Evolutionary conservation across 1,140 invertebrate species (phyloP), one percentile per base, ranked within the genome.

Genomic region (Scaptomyza graminum): DNA sequence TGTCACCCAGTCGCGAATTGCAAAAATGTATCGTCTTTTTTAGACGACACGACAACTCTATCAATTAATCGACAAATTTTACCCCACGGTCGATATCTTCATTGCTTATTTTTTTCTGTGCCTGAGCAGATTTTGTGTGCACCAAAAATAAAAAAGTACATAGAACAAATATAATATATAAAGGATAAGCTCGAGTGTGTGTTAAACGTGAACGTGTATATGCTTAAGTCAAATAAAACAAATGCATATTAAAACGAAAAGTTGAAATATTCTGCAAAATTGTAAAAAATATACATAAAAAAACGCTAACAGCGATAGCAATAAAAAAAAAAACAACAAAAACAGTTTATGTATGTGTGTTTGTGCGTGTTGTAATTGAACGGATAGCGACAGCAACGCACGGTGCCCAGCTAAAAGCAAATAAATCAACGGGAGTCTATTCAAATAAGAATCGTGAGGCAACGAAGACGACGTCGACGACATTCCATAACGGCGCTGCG

Each of bases 241-340:
- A 57, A 22, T 2, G 51, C 41, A 52, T 15, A 47, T 12, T 68
- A 64, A 70, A 67, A 62, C 44, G 49, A 56, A 46, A 44, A 55
- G 62, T 69, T 71, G 18, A 49, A 61, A 63, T 50, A 69, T 60
- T 60, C 69, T 55, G 61, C 52, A 60, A 66, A 55, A 65, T n/a
- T n/a, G n/a, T n/a, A n/a, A 82, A 75, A 76, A 76, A 74, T 75
- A 78, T 66, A 82, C 75, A 82, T 81, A 68, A 78, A 87, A 87
- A 78, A 76, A 88, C 51, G 71, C 72, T 63, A 79, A 65, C 60
- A 73, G 64, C 66, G 73, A 60, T 28, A 67, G 37, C 49, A 47
- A 52, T 39, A 41, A 41, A 41, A 41, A n/a, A 41, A 41, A n/a
- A 41, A 41, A 9, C 37, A 41, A 41, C 37, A 41, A 41, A 41